Base-by-base conservation (phyloP, 2,797 vertebrate species). In the Parotocinclus haroldoi region DNA sequence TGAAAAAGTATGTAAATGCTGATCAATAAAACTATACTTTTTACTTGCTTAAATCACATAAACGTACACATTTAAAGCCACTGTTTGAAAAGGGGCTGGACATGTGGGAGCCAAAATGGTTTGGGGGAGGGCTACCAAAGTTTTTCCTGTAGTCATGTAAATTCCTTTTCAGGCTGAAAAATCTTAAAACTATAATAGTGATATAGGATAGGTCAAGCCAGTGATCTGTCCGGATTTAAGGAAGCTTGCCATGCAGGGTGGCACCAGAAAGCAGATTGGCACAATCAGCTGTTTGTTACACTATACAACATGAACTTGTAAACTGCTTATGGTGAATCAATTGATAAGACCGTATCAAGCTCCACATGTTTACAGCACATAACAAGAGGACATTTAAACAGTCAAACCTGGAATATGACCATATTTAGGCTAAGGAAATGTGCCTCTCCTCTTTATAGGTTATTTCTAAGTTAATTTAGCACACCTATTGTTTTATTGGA, bases 201-300 rank as follows among this genome's bases (percentile, higher is more conserved):
- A 54, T 16, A 52, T 49, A 12, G 17, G 8, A 40, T 13, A 46
- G 49, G 48, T 14, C 4, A 9, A 44, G 49, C 36, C 59, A 49
- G 56, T 42, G 37, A 55, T 44, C 8, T 66, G 37, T 51, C 14
- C 11, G 44, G 38, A 66, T 61, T 45, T 37, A 39, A 65, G 37
- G n/a, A 7, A 0, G 45, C 52, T 46, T 39, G 40, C 39, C 37
- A 36, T 40, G 38, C 39, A 51, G 6, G 48, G n/a, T 59, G 39
- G 13, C 17, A 64, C 45, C 50, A 62, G n/a, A 48, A 50, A 60
- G 55, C 50, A 71, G 71, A 69, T 72, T 62, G 16, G 59, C 59
- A 71, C 53, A 60, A 74, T 79, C 76, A 80, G 71, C 71, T 62
- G 62, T 76, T 81, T 78, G 27, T 27, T 27, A 27, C 27, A 27